A percentile compares a stretch with the other conserved stretches of the same genome.
These are phyloP conservation scores for Pelecanoides urinatrix DNA, from an alignment of 2,113 vertebrate species.

Conservation along the genomic window DNA sequence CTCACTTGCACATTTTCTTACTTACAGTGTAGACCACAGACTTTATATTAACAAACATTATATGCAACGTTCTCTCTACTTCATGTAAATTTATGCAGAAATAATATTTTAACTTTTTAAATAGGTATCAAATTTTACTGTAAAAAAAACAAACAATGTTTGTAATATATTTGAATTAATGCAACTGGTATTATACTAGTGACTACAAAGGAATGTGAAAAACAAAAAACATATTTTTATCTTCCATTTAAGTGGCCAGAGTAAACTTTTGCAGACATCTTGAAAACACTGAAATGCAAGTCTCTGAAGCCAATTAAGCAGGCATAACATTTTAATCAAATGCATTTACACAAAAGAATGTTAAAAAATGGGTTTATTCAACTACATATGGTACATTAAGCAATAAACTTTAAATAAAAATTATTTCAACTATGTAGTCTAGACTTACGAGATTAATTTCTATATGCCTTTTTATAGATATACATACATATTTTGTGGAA, in stretches of 20 bases:
- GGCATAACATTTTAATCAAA: background rate
- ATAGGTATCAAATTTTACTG: background rate
- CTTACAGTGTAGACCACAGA: background rate
- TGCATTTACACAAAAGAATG: background rate
- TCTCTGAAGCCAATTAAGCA: background rate
- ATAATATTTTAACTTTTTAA: background rate
- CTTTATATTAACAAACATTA: background rate
- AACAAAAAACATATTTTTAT: background rate
- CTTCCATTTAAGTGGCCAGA: background rate
- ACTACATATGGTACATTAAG: background rate
- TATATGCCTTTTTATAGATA: background rate
- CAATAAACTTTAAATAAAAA: background rate
- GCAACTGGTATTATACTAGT: background rate
- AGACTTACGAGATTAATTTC: background rate
- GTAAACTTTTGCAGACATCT: background rate
- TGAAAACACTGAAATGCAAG: background rate
- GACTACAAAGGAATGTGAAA: background rate
- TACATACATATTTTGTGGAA: background rate
- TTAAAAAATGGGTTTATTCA: slow-evolving; percentile 6
- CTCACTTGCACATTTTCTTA: background rate
- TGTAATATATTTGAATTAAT: background rate
- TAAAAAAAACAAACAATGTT: background rate
- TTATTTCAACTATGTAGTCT: background rate
- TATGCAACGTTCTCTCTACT: background rate
- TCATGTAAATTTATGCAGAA: background rate